Evolutionary conservation across 2,797 vertebrate species (phyloP).

Genomic region (Semaprochilodus insignis): DNA sequence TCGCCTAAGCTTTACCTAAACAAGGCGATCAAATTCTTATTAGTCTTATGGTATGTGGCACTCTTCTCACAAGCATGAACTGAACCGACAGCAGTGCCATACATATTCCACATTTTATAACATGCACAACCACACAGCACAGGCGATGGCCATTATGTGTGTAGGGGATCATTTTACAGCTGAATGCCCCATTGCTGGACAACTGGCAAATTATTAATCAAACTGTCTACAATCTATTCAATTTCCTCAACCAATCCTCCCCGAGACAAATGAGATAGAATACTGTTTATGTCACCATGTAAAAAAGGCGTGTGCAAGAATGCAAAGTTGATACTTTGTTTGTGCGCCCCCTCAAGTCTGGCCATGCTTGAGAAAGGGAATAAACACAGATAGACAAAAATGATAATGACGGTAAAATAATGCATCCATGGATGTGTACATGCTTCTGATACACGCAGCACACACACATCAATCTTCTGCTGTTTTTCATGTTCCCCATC

Average conservation of each 20-base stretch:
- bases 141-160: constrained; percentile 30
- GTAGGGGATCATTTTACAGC: constrained; percentile 64
- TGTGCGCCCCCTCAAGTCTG: neutral
- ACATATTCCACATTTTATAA: neutral
- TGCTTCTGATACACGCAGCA: neutral
- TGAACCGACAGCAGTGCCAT: too few relatives aligned
- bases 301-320: constrained; percentile 26
- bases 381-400: neutral
- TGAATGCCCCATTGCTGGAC: constrained; percentile 52
- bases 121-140: neutral
- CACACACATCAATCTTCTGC: neutral
- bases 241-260: constrained; percentile 56
- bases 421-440: neutral
- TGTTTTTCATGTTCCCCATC: neutral
- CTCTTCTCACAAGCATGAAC: too few relatives aligned
- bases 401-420: neutral
- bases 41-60: too few relatives aligned
- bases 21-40: too few relatives aligned
- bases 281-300: constrained; percentile 32
- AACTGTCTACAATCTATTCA: constrained; percentile 49
- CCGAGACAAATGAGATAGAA: constrained; percentile 65
- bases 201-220: constrained; percentile 65
- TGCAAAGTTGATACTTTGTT: neutral
- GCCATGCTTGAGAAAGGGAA: neutral
- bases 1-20: too few relatives aligned